Conservation (phyloP, 2,797 vertebrate genomes). For the Loriculus beryllinus region DNA sequence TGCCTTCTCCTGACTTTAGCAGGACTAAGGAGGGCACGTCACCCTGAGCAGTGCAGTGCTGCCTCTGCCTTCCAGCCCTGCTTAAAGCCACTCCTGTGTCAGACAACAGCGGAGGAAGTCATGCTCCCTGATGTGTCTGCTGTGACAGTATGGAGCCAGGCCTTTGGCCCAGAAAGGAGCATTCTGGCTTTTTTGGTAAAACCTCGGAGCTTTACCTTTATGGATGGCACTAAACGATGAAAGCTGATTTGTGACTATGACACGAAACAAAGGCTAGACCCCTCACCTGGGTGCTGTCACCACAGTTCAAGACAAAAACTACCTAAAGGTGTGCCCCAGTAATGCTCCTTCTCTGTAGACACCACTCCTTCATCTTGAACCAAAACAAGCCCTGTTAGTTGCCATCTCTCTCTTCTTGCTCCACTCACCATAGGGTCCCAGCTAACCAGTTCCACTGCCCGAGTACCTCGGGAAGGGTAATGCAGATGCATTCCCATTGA, state of each 20-base stretch:
- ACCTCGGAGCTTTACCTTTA: background rate
- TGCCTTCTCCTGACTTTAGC: background rate
- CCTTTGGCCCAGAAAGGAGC: background rate
- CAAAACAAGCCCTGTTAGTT: background rate
- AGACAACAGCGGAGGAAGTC: background rate
- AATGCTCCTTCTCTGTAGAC: background rate
- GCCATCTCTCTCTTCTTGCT: background rate
- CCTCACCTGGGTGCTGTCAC: background rate
- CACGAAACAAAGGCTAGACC: background rate
- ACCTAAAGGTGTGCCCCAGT: background rate
- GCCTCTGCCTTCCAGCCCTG: background rate
- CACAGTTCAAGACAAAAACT: background rate
- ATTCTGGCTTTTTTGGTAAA: background rate
- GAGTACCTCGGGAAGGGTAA: background rate
- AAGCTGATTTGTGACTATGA: background rate
- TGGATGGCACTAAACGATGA: fast-evolving
- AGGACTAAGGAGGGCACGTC: background rate
- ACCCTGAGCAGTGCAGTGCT: background rate
- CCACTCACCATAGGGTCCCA: background rate
- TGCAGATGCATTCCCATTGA: background rate
- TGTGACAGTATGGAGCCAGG: no score
- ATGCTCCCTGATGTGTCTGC: background rate
- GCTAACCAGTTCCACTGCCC: background rate
- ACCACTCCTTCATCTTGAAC: background rate
- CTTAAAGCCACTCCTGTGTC: background rate